Evolutionary conservation across 2,888 invertebrate species (phyloP), one percentile per base, ranked within the genome.

Genomic region (Branchipolynoe longqiensis): DNA sequence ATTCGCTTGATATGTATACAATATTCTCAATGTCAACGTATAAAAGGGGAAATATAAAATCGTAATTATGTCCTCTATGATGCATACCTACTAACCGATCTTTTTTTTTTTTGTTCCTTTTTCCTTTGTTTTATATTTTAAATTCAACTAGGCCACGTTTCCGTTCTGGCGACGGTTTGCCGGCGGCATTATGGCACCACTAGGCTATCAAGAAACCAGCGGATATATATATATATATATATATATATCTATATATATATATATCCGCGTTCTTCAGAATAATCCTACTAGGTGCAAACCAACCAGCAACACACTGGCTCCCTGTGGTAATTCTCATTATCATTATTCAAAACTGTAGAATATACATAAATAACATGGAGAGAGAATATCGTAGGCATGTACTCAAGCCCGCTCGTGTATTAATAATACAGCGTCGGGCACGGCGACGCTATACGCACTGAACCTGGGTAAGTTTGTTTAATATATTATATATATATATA

Each of bases 11-110:
- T 78, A 78, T 78, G 78, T 78, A 78, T 78, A 78, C 78, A 78
- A 78, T 78, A 78, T 78, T 78, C 78, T 78, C 78, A 78, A 78
- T 78, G 78, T 78, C 78, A 78, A 78, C 54, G 78, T 78, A 78
- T 78, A 78, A 78, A 78, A 78, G 41, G 78, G 54, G 78, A 78
- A 78, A 78, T 78, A 78, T 78, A 78, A 78, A 78, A 78, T 78
- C 48, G 28, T 78, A 41, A 54, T 78, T 41, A 78, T 78, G 41
- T 25, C 28, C n/a, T 69, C 69, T 69, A 69, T 69, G 69, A 69
- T 69, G 69, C 69, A 69, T 69, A 69, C 69, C 18, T 8, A 69
- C 69, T 69, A 69, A 69, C 69, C n/a, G 69, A 69, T 69, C n/a
- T n/a, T n/a, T n/a, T n/a, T n/a, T n/a, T n/a, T n/a, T n/a, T n/a